Evolutionary conservation across 2,797 vertebrate genomes (phyloP).

Genomic region (Ctenopoma multispine): DNA sequence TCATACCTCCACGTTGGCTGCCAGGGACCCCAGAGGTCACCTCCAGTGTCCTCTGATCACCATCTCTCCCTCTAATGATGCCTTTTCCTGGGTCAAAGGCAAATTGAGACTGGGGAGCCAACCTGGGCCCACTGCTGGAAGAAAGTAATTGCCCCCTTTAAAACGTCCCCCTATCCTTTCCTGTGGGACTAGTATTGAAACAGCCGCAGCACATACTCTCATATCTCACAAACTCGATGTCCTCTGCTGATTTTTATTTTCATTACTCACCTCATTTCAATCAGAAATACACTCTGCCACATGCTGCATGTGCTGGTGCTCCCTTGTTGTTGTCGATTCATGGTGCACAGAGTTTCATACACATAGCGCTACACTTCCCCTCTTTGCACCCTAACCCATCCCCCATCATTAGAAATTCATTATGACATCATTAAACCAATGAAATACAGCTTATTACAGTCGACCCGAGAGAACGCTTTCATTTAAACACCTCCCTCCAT

Average conservation of each 20-base stretch:
- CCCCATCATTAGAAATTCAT: slow-evolving; percentile 83
- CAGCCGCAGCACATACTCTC: slow-evolving; percentile 63
- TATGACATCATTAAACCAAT: slow-evolving; percentile 83
- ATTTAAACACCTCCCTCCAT: slow-evolving; percentile 76
- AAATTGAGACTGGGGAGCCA: slow-evolving; percentile 48
- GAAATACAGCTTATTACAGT: slow-evolving; percentile 79
- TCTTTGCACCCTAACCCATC: slow-evolving; percentile 46
- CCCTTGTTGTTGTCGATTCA: slow-evolving; percentile 28
- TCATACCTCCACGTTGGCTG: slow-evolving; percentile 41
- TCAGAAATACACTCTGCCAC: slow-evolving; percentile 16
- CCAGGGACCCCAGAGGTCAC: slow-evolving; percentile 58
- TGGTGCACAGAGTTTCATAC: background rate
- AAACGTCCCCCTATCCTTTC: slow-evolving; percentile 50
- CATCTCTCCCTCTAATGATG: slow-evolving; percentile 71
- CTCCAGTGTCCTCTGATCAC: slow-evolving; percentile 56
- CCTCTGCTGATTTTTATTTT: slow-evolving; percentile 65
- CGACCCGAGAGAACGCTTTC: slow-evolving; percentile 76
- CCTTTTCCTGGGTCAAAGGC: slow-evolving; percentile 66
- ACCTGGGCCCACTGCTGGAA: slow-evolving; percentile 34
- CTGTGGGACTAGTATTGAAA: slow-evolving; percentile 43
- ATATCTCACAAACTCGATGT: no score
- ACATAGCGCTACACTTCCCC: slow-evolving; percentile 20
- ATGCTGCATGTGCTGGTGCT: slow-evolving; percentile 18
- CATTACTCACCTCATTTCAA: slow-evolving; percentile 50
- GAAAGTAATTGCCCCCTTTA: slow-evolving; percentile 67